Evolutionary conservation across 2,888 invertebrate genomes (phyloP).

Genomic region (Eurois occulta): DNA sequence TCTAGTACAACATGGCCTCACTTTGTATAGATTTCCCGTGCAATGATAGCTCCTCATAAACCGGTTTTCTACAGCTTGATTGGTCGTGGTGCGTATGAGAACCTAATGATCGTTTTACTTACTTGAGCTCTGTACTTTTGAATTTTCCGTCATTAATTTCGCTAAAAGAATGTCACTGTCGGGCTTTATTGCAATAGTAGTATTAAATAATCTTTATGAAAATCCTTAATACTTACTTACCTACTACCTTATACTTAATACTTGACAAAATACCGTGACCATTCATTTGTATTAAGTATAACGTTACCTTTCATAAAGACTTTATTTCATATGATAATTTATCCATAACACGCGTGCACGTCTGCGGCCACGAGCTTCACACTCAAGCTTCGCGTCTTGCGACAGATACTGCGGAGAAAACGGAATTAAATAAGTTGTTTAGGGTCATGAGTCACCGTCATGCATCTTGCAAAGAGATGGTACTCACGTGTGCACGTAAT

Average conservation of each 20-base stretch:
- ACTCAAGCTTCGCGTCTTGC: neutral
- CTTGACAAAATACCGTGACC: conserved; percentile 14
- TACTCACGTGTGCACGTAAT: neutral
- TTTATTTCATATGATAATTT: neutral
- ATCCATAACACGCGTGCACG: conserved; percentile 1
- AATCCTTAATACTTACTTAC: neutral
- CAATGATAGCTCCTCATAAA: too few relatives aligned
- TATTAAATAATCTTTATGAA: neutral
- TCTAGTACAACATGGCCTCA: too few relatives aligned
- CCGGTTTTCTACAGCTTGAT: too few relatives aligned
- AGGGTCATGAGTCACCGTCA: neutral
- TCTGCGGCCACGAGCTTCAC: neutral
- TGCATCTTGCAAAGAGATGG: neutral
- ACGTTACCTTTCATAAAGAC: neutral
- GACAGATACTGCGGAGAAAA: neutral
- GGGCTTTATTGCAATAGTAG: neutral
- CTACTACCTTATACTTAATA: too few relatives aligned
- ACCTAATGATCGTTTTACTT: too few relatives aligned
- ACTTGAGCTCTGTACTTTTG: too few relatives aligned
- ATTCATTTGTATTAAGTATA: neutral
- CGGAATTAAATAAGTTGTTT: neutral
- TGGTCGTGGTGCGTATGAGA: too few relatives aligned
- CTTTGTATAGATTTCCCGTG: too few relatives aligned
- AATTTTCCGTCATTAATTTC: too few relatives aligned
- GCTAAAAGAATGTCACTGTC: too few relatives aligned